phyloP scores from a whole-genome alignment of 2,888 invertebrate species.

The Cataglyphis cursor region DNA sequence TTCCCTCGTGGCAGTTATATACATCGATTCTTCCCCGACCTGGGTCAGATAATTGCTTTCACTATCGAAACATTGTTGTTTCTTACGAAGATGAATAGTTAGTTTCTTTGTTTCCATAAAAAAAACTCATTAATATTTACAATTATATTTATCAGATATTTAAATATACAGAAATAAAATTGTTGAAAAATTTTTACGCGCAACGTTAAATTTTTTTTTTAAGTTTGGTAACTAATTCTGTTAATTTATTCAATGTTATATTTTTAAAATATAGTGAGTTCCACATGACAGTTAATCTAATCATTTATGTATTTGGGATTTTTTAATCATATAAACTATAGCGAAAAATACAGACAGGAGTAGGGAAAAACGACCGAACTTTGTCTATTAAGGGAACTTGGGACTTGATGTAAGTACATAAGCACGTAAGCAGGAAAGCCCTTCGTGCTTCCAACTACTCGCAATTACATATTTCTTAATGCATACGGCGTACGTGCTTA shows the following conservation, averaged over 20 bases:
- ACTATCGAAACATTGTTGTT: slow-evolving; percentile 30
- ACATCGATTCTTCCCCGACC: slow-evolving; percentile 39
- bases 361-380: slow-evolving; percentile 40
- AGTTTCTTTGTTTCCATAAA: not conserved
- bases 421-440: slow-evolving; percentile 50
- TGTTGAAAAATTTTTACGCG: not conserved
- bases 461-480: slow-evolving; percentile 56
- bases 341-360: slow-evolving; percentile 15
- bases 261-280: not conserved
- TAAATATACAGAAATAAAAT: not conserved
- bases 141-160: not conserved
- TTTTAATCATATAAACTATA: slow-evolving; percentile 40
- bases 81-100: slow-evolving; percentile 14
- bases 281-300: not conserved
- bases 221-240: not conserved
- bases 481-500: slow-evolving; percentile 11
- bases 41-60: slow-evolving; percentile 57
- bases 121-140: slow-evolving; percentile 3
- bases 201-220: not conserved
- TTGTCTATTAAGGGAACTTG: slow-evolving; percentile 44
- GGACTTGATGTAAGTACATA: slow-evolving; percentile 19
- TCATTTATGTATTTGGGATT: slow-evolving; percentile 7
- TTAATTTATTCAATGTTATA: not conserved
- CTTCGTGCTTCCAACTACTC: slow-evolving; percentile 25
- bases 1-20: slow-evolving; percentile 46